Conservation (phyloP, 2,888 invertebrate genomes). For the Pollenia labialis region DNA sequence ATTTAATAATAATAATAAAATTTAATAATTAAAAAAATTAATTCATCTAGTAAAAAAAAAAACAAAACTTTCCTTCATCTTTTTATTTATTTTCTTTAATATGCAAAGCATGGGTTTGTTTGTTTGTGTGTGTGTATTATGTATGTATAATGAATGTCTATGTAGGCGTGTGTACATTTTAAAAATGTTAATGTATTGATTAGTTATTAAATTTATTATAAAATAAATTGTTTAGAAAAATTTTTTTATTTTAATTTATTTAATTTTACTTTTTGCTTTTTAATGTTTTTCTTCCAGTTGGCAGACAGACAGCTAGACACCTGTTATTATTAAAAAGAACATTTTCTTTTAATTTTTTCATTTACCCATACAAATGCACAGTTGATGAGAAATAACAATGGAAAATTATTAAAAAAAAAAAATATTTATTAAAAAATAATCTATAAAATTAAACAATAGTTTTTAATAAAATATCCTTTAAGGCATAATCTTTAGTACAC, state of each 20-base stretch:
- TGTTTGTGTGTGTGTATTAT: constrained; percentile 9
- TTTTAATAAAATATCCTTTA: constrained; percentile 40
- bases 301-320: constrained; percentile 35
- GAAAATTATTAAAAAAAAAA: constrained; percentile 20
- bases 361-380: constrained; percentile 40
- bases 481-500: constrained; percentile 54
- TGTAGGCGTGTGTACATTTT: constrained; percentile 34
- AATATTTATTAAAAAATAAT: constrained; percentile 12
- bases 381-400: constrained; percentile 21
- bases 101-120: constrained; percentile 59
- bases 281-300: constrained; percentile 30
- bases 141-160: background rate
- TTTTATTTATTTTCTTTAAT: constrained; percentile 29
- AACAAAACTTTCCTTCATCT: constrained; percentile 49
- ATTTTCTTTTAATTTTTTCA: background rate
- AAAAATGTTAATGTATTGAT: constrained; percentile 34
- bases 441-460: constrained; percentile 34
- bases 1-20: constrained; percentile 66
- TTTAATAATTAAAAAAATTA: constrained; percentile 67
- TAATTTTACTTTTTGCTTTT: constrained; percentile 14
- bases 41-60: constrained; percentile 76
- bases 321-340: background rate
- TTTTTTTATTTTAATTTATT: constrained; percentile 15
- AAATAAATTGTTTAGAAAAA: constrained; percentile 50
- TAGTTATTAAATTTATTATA: constrained; percentile 32